Evolutionary conservation across 30 jellyfish, hydroid and myxozoan species (phyloP), one percentile per base, ranked within the genome.

Genomic region (Aurelia sp.): DNA sequence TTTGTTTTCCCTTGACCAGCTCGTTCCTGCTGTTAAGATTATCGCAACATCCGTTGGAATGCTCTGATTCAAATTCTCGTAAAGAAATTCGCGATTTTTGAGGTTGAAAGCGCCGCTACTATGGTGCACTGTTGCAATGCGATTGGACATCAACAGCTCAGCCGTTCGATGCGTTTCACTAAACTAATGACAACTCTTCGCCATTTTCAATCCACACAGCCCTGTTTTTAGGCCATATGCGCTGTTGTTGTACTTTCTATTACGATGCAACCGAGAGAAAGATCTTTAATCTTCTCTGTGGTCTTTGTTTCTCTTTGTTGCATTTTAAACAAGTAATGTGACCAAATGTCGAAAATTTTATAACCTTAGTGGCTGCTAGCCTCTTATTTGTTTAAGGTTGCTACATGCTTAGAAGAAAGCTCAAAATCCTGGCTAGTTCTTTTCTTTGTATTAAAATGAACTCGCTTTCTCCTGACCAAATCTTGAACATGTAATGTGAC

Each of bases 201-300:
- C 89, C 27, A 62, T 47, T 10, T 78, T 62, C 71, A 15, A 64
- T 12, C 79, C 47, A 7, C 48, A 78, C 64, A n/a, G 33, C 89
- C 48, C 89, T 44, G 89, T 63, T 78, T 59, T 62, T 61, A 35
- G 89, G 89, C 79, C 89, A 35, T 37, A 13, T 66, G 70, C 89
- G 20, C 89, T 78, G 89, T 78, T 78, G 79, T 78, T 78, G 13
- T 78, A 78, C 89, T 78, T 69, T 76, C 78, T 8, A 18, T 19
- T 62, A 62, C 76, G 41, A 73, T 12, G 89, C 62, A 62, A 48
- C 17, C 17, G 80, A 78, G 89, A 47, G 62, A 57, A 48, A 78
- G 68, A 78, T 19, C 16, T 52, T 72, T 37, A 62, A 62, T 62
- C 79, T 78, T 62, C 71, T 58, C 66, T 44, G 15, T 27, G 23